These are phyloP conservation scores for Orius insidiosus DNA, from an alignment of 1,140 invertebrate species.

Conservation along the genomic window DNA sequence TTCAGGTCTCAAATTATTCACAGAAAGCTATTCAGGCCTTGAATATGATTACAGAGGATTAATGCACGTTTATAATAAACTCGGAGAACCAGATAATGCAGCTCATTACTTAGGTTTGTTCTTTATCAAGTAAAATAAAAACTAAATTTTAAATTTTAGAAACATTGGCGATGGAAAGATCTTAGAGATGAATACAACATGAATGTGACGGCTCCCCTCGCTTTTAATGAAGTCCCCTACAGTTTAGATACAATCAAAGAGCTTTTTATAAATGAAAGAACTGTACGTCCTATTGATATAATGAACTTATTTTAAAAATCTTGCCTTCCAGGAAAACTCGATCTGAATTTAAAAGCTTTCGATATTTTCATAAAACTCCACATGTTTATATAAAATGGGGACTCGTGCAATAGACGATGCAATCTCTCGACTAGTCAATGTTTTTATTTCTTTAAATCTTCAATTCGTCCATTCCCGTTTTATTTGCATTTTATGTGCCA, in stretches of 20 bases:
- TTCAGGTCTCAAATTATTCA: constrained; percentile 66
- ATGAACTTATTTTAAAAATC: background rate
- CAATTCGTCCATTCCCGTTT: no score
- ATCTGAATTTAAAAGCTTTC: background rate
- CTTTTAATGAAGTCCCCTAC: constrained; percentile 2
- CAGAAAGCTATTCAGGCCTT: constrained; percentile 61
- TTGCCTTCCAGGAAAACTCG: background rate
- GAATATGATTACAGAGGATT: constrained; percentile 86
- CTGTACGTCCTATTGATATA: background rate
- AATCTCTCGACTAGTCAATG: no score
- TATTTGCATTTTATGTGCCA: no score
- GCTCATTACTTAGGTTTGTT: constrained; percentile 36
- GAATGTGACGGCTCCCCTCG: constrained; percentile 2
- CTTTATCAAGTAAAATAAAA: no score
- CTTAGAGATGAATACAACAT: constrained; percentile 12
- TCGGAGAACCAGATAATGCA: constrained; percentile 50
- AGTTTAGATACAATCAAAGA: constrained; percentile 8
- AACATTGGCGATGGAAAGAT: constrained; percentile 12
- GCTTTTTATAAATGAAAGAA: background rate
- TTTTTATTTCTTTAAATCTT: no score
- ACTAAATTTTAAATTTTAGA: no score
- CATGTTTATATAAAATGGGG: background rate
- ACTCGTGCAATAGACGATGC: background rate
- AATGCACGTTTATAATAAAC: constrained; percentile 59
- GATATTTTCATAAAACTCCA: background rate